Percentiles rank a stretch among this genome's conserved stretches.
These are phyloP conservation scores for Glyptemys insculpta DNA, from an alignment of 2,797 vertebrate species.

Conservation along the genomic window DNA sequence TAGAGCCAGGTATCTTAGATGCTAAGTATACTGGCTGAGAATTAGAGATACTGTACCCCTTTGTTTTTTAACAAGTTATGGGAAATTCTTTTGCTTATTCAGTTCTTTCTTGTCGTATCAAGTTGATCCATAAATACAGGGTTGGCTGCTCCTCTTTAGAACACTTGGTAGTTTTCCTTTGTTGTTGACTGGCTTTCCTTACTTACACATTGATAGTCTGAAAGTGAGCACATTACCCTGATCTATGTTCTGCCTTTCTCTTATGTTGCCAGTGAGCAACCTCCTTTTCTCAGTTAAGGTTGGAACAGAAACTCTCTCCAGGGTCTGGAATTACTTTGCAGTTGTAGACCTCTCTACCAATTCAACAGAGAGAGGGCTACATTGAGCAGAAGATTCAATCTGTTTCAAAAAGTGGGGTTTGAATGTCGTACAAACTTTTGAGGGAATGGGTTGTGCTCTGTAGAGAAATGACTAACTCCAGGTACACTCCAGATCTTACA, in stretches of 20 bases:
- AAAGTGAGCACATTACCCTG: slow-evolving; percentile 4
- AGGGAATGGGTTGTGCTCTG: background rate
- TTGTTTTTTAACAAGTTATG: slow-evolving; percentile 18
- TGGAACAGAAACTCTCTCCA: slow-evolving; percentile 41
- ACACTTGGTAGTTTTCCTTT: background rate
- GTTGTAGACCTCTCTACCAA: background rate
- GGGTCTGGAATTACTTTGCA: slow-evolving; percentile 19
- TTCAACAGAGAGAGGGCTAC: background rate
- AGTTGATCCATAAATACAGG: background rate
- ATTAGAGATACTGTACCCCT: background rate
- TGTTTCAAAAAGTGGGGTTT: slow-evolving; percentile 6
- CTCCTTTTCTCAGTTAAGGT: slow-evolving; percentile 31
- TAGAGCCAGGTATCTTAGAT: background rate
- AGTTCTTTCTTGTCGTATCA: background rate
- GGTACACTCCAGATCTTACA: background rate
- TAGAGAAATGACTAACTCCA: background rate
- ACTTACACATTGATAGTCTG: background rate
- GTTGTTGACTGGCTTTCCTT: background rate
- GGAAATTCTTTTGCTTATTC: background rate
- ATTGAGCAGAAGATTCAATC: background rate
- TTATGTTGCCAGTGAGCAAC: slow-evolving; percentile 34
- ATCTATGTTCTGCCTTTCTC: slow-evolving; percentile 18
- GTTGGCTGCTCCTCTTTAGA: background rate
- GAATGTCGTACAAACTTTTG: background rate
- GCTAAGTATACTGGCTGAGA: background rate